Percentiles rank a stretch among this genome's conserved stretches.
Conservation (phyloP, 1,140 invertebrate species). For the Cydia fagiglandana region DNA sequence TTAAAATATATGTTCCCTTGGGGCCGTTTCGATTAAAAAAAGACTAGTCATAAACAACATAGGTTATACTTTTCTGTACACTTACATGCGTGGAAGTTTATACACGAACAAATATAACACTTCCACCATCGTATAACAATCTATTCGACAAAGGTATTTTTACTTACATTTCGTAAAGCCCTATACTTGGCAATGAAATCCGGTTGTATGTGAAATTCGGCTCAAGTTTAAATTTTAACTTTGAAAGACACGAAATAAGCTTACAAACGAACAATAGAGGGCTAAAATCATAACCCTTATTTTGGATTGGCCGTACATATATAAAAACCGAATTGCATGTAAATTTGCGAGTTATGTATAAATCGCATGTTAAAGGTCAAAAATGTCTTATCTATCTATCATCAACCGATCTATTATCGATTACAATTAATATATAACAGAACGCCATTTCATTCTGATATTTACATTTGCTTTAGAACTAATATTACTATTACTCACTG, state of each 20-base stretch:
- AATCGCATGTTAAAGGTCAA: too few species aligned
- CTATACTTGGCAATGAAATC: background rate
- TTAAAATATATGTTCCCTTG: conserved; percentile 44
- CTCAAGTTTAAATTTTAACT: background rate
- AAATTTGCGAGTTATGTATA: background rate
- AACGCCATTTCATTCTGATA: background rate
- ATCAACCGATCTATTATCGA: conserved; percentile 8
- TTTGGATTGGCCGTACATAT: background rate
- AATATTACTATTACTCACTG: background rate
- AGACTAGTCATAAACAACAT: conserved; percentile 60
- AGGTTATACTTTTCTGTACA: conserved; percentile 40
- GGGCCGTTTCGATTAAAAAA: conserved; percentile 48
- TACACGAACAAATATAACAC: background rate
- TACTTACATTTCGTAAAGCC: background rate
- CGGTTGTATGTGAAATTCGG: background rate
- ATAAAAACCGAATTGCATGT: conserved; percentile 6
- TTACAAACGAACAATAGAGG: background rate
- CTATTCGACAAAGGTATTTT: background rate
- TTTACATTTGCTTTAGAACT: background rate
- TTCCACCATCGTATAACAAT: background rate
- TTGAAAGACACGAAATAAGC: background rate
- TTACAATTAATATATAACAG: background rate
- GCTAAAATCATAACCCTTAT: too few species aligned
- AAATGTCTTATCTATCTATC: too few species aligned
- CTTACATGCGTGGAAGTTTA: conserved; percentile 31